These are phyloP conservation scores for Cybosia mesomella DNA, from an alignment of 2,888 invertebrate species.

Conservation along the genomic window DNA sequence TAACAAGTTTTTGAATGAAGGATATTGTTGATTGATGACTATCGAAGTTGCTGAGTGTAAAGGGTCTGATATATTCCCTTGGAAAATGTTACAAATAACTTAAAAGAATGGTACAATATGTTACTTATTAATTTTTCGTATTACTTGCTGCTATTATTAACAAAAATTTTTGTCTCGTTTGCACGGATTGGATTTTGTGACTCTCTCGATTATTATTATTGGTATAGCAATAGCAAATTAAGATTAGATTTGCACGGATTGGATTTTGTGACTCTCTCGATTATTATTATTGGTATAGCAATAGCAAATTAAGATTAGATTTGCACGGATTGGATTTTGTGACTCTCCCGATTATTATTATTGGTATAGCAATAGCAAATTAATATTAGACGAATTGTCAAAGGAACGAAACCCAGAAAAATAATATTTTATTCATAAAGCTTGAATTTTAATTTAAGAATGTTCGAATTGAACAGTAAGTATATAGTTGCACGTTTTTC, in stretches of 20 bases:
- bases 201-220: no score
- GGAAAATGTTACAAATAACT: background rate
- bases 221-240: no score
- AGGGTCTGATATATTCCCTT: slow-evolving; percentile 35
- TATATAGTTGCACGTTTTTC: background rate
- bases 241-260: no score
- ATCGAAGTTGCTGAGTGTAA: slow-evolving; percentile 36
- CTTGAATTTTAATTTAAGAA: background rate
- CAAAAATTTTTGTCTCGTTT: no score
- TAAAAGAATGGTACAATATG: background rate
- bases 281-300: no score
- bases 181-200: no score
- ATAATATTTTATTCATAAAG: background rate
- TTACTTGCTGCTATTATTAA: background rate
- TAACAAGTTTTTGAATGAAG: slow-evolving; percentile 49
- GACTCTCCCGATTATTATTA: background rate
- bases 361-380: background rate
- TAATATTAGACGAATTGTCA: background rate
- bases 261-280: no score
- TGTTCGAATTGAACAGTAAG: background rate
- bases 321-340: background rate
- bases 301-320: no score
- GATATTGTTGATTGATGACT: slow-evolving; percentile 53
- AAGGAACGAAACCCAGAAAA: background rate
- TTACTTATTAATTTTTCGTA: background rate